Percentiles rank a stretch among this genome's conserved stretches.
phyloP scores from a whole-genome alignment of 2,113 vertebrate genomes.

The Xerus inauris region DNA sequence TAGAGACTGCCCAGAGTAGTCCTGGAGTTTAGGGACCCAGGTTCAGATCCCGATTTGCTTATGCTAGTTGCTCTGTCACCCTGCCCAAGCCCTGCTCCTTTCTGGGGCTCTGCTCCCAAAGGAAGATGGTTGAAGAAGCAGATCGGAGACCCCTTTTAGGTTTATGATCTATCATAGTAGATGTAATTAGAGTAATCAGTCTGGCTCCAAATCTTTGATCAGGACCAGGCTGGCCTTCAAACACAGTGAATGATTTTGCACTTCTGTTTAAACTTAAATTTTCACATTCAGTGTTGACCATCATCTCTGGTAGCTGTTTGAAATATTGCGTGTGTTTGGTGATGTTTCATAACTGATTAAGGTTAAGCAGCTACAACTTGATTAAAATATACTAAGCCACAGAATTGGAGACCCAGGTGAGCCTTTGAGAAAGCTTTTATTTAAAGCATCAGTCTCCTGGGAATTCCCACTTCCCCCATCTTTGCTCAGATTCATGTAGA shows the following conservation, averaged over 20 bases:
- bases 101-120: not conserved
- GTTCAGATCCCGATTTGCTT: not conserved
- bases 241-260: not conserved
- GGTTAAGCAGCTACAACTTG: not conserved
- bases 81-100: fast-evolving
- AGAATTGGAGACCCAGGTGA: not conserved
- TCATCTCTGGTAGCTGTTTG: not conserved
- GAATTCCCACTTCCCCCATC: too few species aligned
- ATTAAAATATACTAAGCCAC: not conserved
- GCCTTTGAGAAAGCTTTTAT: not conserved
- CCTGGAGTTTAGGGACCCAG: not conserved
- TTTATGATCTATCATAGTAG: not conserved
- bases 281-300: not conserved
- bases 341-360: not conserved
- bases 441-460: not conserved
- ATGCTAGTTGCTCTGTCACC: not conserved
- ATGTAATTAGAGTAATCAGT: not conserved
- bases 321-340: not conserved
- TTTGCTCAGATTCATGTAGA: not conserved
- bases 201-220: not conserved
- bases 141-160: not conserved
- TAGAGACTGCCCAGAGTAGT: not conserved
- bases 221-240: not conserved
- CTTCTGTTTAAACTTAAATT: not conserved
- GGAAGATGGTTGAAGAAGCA: not conserved